Base-by-base conservation (phyloP, 1,140 invertebrate species). In the Pseudomyrmex pallidus region DNA sequence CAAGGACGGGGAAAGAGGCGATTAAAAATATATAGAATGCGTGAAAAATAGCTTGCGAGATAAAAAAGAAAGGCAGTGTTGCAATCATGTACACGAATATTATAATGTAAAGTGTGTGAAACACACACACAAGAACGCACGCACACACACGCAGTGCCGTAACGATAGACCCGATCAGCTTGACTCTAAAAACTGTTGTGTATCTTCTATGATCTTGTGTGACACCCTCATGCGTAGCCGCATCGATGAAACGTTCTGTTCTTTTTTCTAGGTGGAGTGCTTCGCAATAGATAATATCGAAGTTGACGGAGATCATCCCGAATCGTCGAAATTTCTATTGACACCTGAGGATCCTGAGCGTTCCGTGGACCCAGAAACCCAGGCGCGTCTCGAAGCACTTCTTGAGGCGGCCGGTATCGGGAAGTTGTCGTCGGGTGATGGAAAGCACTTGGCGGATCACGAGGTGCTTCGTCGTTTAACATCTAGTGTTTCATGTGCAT, bases 401-500 rank as follows among this genome's bases (percentile, higher is more conserved):
- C 95, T 98, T 64, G 97, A 98, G 95, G 98, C 97, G 90, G 98
- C 98, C 90, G 98, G 98, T 96, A 95, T 95, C 90, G 95, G 91
- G 66, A 93, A 96, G 92, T 95, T 97, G 88, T 96, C 97, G 62
- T 95, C 96, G 77, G 96, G 97, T 93, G 97, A 97, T 95, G 96
- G 96, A 89, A 97, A 97, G 93, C 96, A 97, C 93, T 94, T 97
- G 86, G 96, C 96, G 52, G 97, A 97, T 94, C 97, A 97, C 91
- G 97, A 97, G 93, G 97, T 98, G 77, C 95, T 98, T 61, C 95
- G 97, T 89, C 96, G 97, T 86, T 95, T 98, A 89, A 98, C 98
- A 82, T 98, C 97, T 22, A 97, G 97, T 88, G 98, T 98, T 74
- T 98, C 97, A 89, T 98, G 97, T 95, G 98, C 98, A 67, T 95